These are phyloP conservation scores for Zhuqinia jingwanae DNA, from an alignment of 2,888 invertebrate genomes.

Conservation along the genomic window DNA sequence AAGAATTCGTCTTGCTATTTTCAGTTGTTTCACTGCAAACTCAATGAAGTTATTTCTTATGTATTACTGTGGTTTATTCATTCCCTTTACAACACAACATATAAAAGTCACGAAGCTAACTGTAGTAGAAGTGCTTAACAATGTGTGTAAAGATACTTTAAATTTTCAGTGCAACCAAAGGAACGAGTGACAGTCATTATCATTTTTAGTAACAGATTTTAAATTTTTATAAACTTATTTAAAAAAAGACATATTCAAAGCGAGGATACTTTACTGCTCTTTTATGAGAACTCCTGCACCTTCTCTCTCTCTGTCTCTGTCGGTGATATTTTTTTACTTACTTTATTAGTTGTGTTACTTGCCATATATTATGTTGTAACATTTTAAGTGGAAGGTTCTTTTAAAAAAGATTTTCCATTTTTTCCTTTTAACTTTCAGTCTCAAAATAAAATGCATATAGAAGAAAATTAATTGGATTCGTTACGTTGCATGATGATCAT, in stretches of 20 bases:
- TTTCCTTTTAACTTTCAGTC: constrained; percentile 20
- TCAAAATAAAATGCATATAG: constrained; percentile 28
- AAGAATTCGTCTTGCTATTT: too few species aligned
- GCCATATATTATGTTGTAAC: not conserved
- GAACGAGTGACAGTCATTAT: constrained; percentile 54
- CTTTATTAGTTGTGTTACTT: too few species aligned
- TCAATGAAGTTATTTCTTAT: too few species aligned
- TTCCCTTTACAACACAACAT: too few species aligned
- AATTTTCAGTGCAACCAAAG: constrained; percentile 50
- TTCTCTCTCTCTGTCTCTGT: too few species aligned
- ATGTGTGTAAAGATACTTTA: constrained; percentile 2
- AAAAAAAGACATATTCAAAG: too few species aligned
- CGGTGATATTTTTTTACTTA: too few species aligned
- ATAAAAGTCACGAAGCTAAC: constrained; percentile 11
- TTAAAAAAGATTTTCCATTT: not conserved
- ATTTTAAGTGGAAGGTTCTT: not conserved
- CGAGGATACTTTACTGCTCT: too few species aligned
- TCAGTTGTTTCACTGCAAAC: too few species aligned
- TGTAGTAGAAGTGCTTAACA: not conserved
- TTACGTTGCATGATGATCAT: constrained; percentile 46
- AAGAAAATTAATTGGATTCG: constrained; percentile 62
- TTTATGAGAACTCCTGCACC: too few species aligned
- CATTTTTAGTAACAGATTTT: not conserved
- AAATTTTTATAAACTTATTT: too few species aligned
- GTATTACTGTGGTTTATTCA: too few species aligned